Evolutionary conservation across 2,888 invertebrate genomes (phyloP), one percentile per base, ranked within the genome.

Genomic region (Cynaeus angustus): DNA sequence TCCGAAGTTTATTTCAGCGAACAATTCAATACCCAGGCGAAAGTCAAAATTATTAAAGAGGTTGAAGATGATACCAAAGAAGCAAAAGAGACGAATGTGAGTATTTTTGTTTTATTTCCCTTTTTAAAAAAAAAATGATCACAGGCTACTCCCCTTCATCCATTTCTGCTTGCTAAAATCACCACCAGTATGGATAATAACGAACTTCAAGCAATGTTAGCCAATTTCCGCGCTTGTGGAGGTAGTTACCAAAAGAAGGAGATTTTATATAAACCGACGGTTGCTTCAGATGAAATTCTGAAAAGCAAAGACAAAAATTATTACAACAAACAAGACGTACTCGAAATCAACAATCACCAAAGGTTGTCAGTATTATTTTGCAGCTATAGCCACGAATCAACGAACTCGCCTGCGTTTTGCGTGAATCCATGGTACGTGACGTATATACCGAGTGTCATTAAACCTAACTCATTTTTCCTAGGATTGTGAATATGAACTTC

Each of bases 401-500:
- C 89, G 28, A 94, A 95, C 79, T 91, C 94, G 1, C 95, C 96
- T 0, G 92, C 92, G 67, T 96, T 95, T 82, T 97, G 97, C 83
- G 94, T 96, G 0, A 93, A 94, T 80, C 97, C 97, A 0, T 94
- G 95, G 94, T 93, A 80, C 86, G 88, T 81, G 21, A n/a, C n/a
- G n/a, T n/a, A n/a, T n/a, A n/a, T n/a, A n/a, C n/a, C n/a, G n/a
- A n/a, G 14, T 21, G 10, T 14, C 21, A 5, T 9, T 21, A 14
- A 10, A 55, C 10, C n/a, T 52, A 56, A 4, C 21, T 21, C 21
- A 1, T 21, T 21, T 21, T 69, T n/a, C n/a, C 21, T 76, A 93
- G 93, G 92, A 90, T 95, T 61, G 93, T 96, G 0, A 91, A 91
- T 64, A 99, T 99, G 97, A 94, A 96, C 80, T 94, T 97, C 86